A percentile compares a stretch with the other conserved stretches of the same genome.
Conservation (phyloP, 1,140 invertebrate species). For the Drosophila sproati region DNA sequence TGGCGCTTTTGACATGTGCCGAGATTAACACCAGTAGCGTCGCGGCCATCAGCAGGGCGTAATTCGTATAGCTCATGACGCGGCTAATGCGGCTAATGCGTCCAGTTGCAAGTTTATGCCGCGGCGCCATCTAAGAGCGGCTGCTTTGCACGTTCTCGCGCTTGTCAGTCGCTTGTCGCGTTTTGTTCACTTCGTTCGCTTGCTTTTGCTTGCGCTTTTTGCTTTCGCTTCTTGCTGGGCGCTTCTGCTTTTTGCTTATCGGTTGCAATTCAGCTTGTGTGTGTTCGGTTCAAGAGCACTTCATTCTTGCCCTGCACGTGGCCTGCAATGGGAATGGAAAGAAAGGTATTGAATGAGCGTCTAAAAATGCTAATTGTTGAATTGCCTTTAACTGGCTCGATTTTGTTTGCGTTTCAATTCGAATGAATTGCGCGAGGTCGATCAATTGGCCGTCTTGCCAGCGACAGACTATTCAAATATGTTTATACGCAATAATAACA, state of each 20-base stretch:
- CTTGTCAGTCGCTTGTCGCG: slow-evolving; percentile 19
- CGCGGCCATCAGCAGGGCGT: slow-evolving; percentile 63
- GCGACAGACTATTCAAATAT: background rate
- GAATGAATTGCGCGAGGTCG: slow-evolving; percentile 13
- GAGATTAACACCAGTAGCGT: slow-evolving; percentile 73
- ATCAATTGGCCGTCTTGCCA: background rate
- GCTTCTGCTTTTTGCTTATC: slow-evolving; percentile 40
- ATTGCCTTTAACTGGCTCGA: background rate
- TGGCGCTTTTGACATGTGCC: slow-evolving; percentile 71
- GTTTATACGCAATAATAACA: background rate
- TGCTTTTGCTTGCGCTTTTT: slow-evolving; percentile 1
- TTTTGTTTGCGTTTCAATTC: slow-evolving; percentile 25
- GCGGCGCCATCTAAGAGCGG: slow-evolving; percentile 43
- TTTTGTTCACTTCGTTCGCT: slow-evolving; percentile 17
- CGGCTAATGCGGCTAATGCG: slow-evolving; percentile 4
- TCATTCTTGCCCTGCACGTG: slow-evolving; percentile 67
- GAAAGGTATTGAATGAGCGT: slow-evolving; percentile 13
- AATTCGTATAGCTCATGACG: slow-evolving; percentile 64
- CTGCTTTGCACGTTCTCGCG: slow-evolving; percentile 21
- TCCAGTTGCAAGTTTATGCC: slow-evolving; percentile 16
- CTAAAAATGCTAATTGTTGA: slow-evolving; percentile 7
- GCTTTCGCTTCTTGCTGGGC: slow-evolving; percentile 12
- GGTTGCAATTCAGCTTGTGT: slow-evolving; percentile 2
- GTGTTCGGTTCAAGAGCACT: slow-evolving; percentile 35
- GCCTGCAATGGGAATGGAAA: slow-evolving; percentile 50